These are phyloP conservation scores for Salvator merianae DNA, from an alignment of 2,113 vertebrate genomes.

Conservation along the genomic window DNA sequence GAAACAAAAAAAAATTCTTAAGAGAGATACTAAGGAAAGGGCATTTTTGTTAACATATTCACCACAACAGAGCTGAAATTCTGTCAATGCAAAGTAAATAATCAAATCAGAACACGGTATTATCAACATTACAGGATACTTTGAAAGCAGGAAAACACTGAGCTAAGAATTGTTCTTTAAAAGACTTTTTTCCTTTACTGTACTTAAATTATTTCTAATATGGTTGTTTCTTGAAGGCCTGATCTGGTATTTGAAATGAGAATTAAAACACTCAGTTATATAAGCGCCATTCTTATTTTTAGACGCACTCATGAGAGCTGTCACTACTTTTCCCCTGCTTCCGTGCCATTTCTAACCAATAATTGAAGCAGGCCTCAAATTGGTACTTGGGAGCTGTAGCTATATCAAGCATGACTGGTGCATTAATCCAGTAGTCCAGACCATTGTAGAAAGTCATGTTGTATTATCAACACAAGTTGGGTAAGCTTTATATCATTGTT, in stretches of 20 bases:
- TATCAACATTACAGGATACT: conserved; percentile 24
- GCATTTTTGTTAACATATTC: conserved; percentile 54
- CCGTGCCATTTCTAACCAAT: background rate
- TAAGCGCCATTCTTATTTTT: background rate
- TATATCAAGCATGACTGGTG: background rate
- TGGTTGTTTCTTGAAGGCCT: background rate
- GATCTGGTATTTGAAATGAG: conserved; percentile 23
- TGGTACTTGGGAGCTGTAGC: background rate
- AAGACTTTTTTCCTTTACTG: conserved; percentile 21
- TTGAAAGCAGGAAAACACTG: conserved; percentile 25
- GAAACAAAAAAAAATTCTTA: conserved; percentile 73
- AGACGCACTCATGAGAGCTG: background rate
- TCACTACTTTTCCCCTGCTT: background rate
- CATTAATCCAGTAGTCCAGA: background rate
- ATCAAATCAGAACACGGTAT: conserved; percentile 47
- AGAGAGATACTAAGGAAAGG: conserved; percentile 66
- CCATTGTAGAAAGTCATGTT: background rate
- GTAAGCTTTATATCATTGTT: background rate
- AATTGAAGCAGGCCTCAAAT: background rate
- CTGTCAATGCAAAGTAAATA: conserved; percentile 51
- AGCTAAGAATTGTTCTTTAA: conserved; percentile 9
- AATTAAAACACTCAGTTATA: background rate
- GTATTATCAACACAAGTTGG: background rate
- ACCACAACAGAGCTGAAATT: conserved; percentile 57
- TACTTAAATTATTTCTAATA: conserved; percentile 14